Conservation (phyloP, 2,888 invertebrate genomes). For the Himalopsyche japonica region DNA sequence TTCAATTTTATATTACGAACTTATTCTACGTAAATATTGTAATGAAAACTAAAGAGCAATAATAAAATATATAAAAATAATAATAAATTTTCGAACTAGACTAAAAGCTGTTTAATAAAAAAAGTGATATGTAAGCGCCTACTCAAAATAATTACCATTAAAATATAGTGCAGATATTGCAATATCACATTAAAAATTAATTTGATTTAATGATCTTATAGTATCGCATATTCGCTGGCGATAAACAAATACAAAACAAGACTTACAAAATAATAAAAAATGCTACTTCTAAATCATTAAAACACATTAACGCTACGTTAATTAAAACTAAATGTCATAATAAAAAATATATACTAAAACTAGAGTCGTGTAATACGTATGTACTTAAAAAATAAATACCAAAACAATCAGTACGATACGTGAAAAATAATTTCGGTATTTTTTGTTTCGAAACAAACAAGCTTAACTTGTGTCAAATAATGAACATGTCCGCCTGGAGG, state of each 20-base stretch:
- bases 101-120: background rate
- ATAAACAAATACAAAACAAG: background rate
- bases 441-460: background rate
- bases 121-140: background rate
- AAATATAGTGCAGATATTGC: background rate
- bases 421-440: background rate
- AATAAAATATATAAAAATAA: no score
- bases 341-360: background rate
- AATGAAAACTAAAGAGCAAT: no score
- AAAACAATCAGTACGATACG: background rate
- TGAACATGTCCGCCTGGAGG: background rate
- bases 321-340: constrained; percentile 1
- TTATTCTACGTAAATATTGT: no score
- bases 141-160: background rate
- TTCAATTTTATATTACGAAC: no score
- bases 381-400: background rate
- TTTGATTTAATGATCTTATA: background rate
- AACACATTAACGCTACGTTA: background rate
- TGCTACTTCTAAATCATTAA: background rate
- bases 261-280: background rate
- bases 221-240: background rate
- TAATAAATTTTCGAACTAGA: no score
- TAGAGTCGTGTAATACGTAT: background rate
- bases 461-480: background rate
- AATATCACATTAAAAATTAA: background rate